Evolutionary conservation across 2,797 vertebrate genomes (phyloP), one percentile per base, ranked within the genome.

Genomic region (Tiaroga cobitis): DNA sequence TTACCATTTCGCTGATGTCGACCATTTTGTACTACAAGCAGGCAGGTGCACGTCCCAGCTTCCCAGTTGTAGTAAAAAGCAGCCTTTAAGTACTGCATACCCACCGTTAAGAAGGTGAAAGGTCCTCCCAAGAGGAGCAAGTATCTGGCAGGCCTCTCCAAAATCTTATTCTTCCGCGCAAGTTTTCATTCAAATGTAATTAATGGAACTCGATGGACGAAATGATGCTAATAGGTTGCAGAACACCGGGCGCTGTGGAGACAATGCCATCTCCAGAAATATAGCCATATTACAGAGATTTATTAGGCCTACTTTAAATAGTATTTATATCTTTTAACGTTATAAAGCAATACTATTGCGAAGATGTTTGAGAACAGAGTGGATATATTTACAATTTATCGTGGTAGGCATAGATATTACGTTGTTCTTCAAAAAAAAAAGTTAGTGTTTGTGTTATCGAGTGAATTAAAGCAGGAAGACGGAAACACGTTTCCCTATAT

Each of bases 181-280:
- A 94, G 95, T 94, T 95, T 95, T 93, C 94, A 95, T 96, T 96
- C 95, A 96, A 89, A 91, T 92, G 95, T 94, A 96, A 96, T 96
- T 96, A 96, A 95, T 96, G 94, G 94, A 91, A 93, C 94, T 96
- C 93, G 95, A 95, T 96, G 93, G 94, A 95, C 94, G 95, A 96
- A 95, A 96, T 96, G 95, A 95, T 94, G 95, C 95, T 96, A 96
- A 96, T 96, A 94, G 95, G 91, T 92, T 91, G 88, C 90, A 90
- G 91, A 92, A 93, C 87, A 87, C 74, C 79, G 78, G 18, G n/a
- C 37, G 82, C 32, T n/a, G 70, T 21, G 26, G 73, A 81, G 56
- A 81, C 78, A 87, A 65, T 46, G 72, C 10, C 10, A 49, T 77
- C 16, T 69, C 49, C 72, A 75, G n/a, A 74, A 61, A 46, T 37